Evolutionary conservation across 2,888 invertebrate species (phyloP), one percentile per base, ranked within the genome.

Genomic region (Dermolepida albohirtum): DNA sequence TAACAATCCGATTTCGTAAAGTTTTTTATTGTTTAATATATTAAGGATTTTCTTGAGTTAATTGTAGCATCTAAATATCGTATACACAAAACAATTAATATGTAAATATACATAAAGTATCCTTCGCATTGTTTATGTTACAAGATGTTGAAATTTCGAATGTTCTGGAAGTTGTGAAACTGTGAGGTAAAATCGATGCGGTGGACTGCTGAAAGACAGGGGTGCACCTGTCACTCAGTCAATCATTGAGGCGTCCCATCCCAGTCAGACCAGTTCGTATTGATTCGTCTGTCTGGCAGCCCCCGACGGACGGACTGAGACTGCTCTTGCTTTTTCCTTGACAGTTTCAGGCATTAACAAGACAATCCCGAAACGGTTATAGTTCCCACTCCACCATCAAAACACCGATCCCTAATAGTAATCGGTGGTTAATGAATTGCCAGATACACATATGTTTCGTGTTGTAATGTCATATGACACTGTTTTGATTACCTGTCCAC

Each of bases 171-270:
- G 27, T 44, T 29, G 43, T 44, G 44, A 57, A 43, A 44, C 64
- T 16, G 22, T 40, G 64, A 43, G 52, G 66, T 57, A 66, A 66
- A 66, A 66, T 66, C 66, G 66, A 66, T 66, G 66, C 52, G 14
- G 64, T 57, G 55, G 66, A 66, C 66, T 55, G 41, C 49, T 52
- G 52, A 63, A 50, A 67, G 63, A 55, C 63, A 70, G 68, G 71
- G 79, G 78, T 78, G 79, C 79, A 81, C 80, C 81, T 82, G 82
- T 82, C 82, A 82, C 81, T 82, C 81, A 82, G 80, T 82, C 82
- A 81, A 82, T 82, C 82, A 82, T 76, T 74, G 70, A 29, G 67
- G 73, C 73, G 75, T 75, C 73, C 78, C 76, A 74, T 75, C 79
- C 79, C 78, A 72, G 75, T 73, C 77, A 76, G 76, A 77, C 76